Conservation (phyloP, 2,797 vertebrate species). For the Lemur catta region DNA sequence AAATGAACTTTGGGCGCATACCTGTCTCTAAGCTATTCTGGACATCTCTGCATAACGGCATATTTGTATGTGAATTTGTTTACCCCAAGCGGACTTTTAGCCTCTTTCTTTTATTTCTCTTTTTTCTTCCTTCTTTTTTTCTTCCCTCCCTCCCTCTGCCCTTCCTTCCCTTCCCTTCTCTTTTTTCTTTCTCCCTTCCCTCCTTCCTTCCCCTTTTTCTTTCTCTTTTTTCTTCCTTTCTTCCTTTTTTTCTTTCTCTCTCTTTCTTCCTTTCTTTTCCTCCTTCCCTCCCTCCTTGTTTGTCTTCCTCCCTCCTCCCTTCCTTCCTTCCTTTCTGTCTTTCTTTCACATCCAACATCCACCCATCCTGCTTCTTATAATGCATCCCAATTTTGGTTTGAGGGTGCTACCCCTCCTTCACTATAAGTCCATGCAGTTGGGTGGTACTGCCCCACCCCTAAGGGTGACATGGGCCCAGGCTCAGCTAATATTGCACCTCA, state of each 20-base stretch:
- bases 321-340: not conserved
- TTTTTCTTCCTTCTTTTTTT: too few relatives aligned
- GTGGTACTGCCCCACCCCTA: not conserved
- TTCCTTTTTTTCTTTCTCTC: not conserved
- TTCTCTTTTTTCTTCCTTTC: not conserved
- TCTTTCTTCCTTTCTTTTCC: accelerated
- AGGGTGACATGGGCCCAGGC: not conserved
- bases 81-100: not conserved
- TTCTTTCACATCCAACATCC: not conserved
- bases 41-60: not conserved
- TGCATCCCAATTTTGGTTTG: not conserved
- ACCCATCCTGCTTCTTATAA: not conserved
- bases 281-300: not conserved
- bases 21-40: not conserved
- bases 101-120: not conserved
- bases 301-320: too few relatives aligned
- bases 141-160: accelerated
- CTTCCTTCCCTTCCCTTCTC: not conserved
- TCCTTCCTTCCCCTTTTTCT: too few relatives aligned
- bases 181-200: not conserved
- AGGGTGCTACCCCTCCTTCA: not conserved
- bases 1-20: not conserved
- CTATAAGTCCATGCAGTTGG: not conserved
- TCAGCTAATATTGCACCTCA: not conserved
- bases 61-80: not conserved